Evolutionary conservation across 2,113 vertebrate species (phyloP).

Genomic region (Ophthalmolycus amberensis): DNA sequence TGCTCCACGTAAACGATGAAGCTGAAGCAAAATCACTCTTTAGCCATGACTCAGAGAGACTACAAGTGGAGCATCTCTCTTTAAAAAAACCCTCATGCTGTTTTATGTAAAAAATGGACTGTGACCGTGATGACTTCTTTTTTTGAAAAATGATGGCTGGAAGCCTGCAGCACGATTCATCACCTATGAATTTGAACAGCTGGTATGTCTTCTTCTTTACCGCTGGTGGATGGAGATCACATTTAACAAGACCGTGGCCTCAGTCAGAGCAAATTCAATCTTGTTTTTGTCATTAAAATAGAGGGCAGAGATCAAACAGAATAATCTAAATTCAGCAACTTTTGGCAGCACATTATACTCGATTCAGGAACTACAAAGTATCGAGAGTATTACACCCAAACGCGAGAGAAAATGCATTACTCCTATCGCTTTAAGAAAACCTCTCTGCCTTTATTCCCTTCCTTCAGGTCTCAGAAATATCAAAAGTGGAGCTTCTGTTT

Average conservation of each 20-base stretch:
- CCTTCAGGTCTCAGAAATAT: slow-evolving; percentile 48
- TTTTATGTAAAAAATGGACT: slow-evolving; percentile 75
- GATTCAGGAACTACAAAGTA: not conserved
- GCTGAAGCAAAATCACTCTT: slow-evolving; percentile 76
- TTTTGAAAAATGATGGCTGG: slow-evolving; percentile 67
- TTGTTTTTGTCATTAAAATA: slow-evolving; percentile 28
- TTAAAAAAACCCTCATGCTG: slow-evolving; percentile 73
- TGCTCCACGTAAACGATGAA: slow-evolving; percentile 78
- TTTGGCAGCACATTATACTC: not conserved
- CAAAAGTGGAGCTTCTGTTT: slow-evolving; percentile 66
- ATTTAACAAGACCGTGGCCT: slow-evolving; percentile 38
- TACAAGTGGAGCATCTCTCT: slow-evolving; percentile 73
- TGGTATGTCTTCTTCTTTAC: slow-evolving; percentile 60
- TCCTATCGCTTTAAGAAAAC: not conserved
- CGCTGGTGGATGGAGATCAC: slow-evolving; percentile 40
- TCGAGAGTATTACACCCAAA: not conserved
- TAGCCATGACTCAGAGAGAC: slow-evolving; percentile 78
- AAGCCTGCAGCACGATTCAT: slow-evolving; percentile 62
- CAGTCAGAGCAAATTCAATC: slow-evolving; percentile 26
- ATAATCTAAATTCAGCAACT: not conserved
- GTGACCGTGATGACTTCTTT: slow-evolving; percentile 59
- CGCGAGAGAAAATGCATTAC: not conserved
- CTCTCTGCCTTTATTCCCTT: not conserved
- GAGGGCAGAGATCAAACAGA: slow-evolving; percentile 2
- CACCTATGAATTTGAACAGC: slow-evolving; percentile 70